Percentiles rank a stretch among this genome's conserved stretches.
Evolutionary conservation across 1,140 invertebrate genomes (phyloP).

Genomic region (Bombus affinis): DNA sequence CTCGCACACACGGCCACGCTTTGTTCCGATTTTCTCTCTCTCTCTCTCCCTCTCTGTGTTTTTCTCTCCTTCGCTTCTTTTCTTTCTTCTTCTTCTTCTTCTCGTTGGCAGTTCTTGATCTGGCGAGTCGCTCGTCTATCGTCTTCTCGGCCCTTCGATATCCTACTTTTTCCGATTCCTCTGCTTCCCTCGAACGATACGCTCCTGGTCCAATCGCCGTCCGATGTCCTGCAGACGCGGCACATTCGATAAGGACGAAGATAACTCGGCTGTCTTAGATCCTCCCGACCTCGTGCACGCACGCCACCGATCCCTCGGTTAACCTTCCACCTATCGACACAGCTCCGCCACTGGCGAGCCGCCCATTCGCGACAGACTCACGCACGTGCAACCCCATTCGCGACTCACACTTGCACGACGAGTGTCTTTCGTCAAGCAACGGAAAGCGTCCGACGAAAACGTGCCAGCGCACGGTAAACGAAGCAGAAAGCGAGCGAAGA

Average conservation of each 20-base stretch:
- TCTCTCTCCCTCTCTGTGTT: neutral
- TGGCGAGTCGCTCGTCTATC: too few relatives aligned
- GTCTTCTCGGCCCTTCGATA: neutral
- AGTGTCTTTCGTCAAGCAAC: neutral
- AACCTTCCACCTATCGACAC: constrained; percentile 15
- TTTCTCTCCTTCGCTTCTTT: too few relatives aligned
- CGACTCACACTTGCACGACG: neutral
- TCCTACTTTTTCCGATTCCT: neutral
- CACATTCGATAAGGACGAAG: constrained; percentile 53
- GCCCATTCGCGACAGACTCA: constrained; percentile 13
- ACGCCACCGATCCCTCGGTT: constrained; percentile 23
- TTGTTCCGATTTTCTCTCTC: neutral
- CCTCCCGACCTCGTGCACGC: constrained; percentile 50
- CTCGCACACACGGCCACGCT: constrained; percentile 18
- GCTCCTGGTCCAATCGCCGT: constrained; percentile 3
- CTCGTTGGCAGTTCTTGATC: neutral
- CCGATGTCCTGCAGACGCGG: constrained; percentile 61
- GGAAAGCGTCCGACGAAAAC: neutral
- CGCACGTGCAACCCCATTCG: constrained; percentile 32
- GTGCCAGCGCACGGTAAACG: neutral
- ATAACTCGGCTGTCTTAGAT: neutral
- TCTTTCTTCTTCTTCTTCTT: accelerated
- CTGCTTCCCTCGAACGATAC: neutral
- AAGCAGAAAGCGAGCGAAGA: neutral
- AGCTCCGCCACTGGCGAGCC: constrained; percentile 24